Base-by-base conservation (phyloP, 2,797 vertebrate species). In the Merluccius polli region DNA sequence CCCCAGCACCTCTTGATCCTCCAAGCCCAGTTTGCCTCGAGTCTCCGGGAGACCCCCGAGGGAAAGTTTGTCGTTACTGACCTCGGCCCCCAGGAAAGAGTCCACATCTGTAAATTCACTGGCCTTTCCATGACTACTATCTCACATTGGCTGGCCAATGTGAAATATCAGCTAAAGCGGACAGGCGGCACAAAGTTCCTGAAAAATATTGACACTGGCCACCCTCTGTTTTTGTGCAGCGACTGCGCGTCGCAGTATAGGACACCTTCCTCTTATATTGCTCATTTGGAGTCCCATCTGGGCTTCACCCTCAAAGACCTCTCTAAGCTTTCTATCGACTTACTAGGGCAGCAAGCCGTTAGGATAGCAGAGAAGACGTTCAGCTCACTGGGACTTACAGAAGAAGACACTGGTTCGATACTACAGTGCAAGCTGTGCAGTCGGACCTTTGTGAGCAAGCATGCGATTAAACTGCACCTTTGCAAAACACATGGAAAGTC, bases 111-210 rank as follows among this genome's bases (percentile, higher is more conserved):
- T 91, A 98, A 98, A 95, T 99, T 99, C 92, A 99, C 98, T 38
- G 98, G 98, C 90, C 97, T 99, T 79, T 98, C 97, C 83, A 98
- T 99, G 98, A 99, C 98, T 91, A 98, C 98, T 89, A 99, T 99
- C 93, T 98, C 97, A 90, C 98, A 99, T 95, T 99, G 98, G 98
- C 94, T 99, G 94, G 98, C 98, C 93, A 99, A 99, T 86, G 98
- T 99, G 81, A 99, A 99, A 91, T 99, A 99, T 92, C 98, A 99
- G 90, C 94, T 99, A 89, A 95, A 98, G 90, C 95, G 97, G 95
- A 99, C 98, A 94, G 98, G 98, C 78, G 94, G 97, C 86, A 99
- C 98, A 84, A 99, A 99, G 87, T 99, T 99, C 94, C 95, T 99
- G 84, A 99, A 99, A 93, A 99, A 98, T 90, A 95, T 99, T 76